A percentile compares a stretch with the other conserved stretches of the same genome.
phyloP scores from a whole-genome alignment of 1,140 invertebrate species.

The Goniozus legneri region DNA sequence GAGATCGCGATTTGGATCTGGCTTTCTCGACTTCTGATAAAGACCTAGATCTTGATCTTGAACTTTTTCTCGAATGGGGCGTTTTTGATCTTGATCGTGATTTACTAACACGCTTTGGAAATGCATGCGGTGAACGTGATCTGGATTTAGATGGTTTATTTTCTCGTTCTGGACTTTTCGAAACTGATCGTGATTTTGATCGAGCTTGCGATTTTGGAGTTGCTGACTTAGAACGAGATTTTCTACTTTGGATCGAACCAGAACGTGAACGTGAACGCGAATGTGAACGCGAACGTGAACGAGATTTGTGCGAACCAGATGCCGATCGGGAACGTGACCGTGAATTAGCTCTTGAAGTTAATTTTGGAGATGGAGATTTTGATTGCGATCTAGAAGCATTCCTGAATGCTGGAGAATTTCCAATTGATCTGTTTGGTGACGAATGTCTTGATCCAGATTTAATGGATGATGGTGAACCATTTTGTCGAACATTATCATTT shows the following conservation, averaged over 20 bases:
- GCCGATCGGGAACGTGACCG: constrained; percentile 17
- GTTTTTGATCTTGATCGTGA: constrained; percentile 20
- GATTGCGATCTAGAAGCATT: constrained; percentile 5
- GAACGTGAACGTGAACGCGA: constrained; percentile 4
- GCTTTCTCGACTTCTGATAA: constrained; percentile 1
- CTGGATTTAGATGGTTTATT: background rate
- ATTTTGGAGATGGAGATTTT: constrained; percentile 14
- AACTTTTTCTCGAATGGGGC: constrained; percentile 5
- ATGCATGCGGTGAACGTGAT: constrained; percentile 6
- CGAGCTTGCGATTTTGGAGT: constrained; percentile 5
- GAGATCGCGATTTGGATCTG: too few relatives aligned
- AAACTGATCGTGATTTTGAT: background rate
- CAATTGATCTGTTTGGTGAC: constrained; percentile 13
- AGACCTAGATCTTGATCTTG: constrained; percentile 10
- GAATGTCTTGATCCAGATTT: background rate
- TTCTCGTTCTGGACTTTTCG: background rate
- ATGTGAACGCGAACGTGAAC: constrained; percentile 20
- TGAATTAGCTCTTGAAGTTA: constrained; percentile 17
- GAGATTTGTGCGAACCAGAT: too few relatives aligned
- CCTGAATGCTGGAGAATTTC: background rate
- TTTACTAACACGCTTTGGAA: background rate
- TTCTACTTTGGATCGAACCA: background rate
- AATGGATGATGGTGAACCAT: background rate
- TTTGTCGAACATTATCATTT: background rate
- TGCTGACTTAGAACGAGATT: constrained; percentile 9